These are phyloP conservation scores for Drosophila sproati DNA, from an alignment of 1,140 invertebrate species.

Conservation along the genomic window DNA sequence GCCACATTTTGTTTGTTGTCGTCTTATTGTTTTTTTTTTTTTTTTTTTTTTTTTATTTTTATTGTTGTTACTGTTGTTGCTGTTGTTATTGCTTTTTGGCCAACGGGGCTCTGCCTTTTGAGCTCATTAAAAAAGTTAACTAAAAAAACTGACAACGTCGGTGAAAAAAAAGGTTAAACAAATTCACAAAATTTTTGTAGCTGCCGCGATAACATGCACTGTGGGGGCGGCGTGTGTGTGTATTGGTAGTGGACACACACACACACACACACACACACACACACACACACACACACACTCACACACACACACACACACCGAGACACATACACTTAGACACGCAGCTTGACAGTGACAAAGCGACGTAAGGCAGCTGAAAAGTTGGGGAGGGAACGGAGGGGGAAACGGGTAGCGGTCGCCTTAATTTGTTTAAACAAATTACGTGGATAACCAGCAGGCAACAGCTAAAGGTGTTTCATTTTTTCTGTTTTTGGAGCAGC, in stretches of 20 bases:
- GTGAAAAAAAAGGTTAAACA: slow-evolving; percentile 65
- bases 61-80: slow-evolving; percentile 5
- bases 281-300: slow-evolving; percentile 6
- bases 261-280: slow-evolving; percentile 2
- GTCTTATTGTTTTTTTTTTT: slow-evolving; percentile 27
- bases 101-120: slow-evolving; percentile 44
- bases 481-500: slow-evolving; percentile 61
- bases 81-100: slow-evolving; percentile 59
- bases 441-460: slow-evolving; percentile 63
- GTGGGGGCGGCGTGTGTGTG: slow-evolving; percentile 30
- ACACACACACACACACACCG: slow-evolving; percentile 12
- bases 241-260: slow-evolving; percentile 34
- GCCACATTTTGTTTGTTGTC: slow-evolving; percentile 57
- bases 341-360: slow-evolving; percentile 75
- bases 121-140: slow-evolving; percentile 52
- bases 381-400: background rate
- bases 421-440: slow-evolving; percentile 83
- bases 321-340: background rate
- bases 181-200: slow-evolving; percentile 64
- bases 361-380: slow-evolving; percentile 73
- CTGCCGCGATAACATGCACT: slow-evolving; percentile 56
- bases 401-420: slow-evolving; percentile 41
- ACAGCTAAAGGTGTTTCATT: slow-evolving; percentile 31
- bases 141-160: slow-evolving; percentile 50
- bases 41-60: slow-evolving; percentile 11